Conservation (phyloP, 2,888 invertebrate species). For the Girardia tigrina region DNA sequence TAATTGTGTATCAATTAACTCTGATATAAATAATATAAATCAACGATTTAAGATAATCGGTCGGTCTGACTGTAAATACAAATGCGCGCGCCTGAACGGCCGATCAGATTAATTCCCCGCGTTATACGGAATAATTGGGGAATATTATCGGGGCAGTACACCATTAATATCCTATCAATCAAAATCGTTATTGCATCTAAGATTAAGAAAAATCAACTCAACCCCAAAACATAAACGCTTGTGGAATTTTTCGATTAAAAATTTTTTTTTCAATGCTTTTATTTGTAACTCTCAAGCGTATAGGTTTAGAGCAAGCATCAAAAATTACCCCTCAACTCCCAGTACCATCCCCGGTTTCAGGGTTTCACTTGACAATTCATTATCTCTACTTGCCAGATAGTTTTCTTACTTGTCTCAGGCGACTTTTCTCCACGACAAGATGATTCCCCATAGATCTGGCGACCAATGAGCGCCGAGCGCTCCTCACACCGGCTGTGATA, state of each 20-base stretch:
- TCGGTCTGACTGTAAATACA: not conserved
- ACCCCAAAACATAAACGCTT: constrained; percentile 14
- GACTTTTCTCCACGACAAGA: constrained; percentile 20
- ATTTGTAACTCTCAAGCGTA: not conserved
- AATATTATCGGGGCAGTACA: constrained; percentile 13
- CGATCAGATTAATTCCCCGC: constrained; percentile 18
- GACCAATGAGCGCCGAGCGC: constrained; percentile 7
- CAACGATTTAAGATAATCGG: not conserved
- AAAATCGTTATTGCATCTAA: constrained; percentile 7
- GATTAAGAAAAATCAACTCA: not conserved
- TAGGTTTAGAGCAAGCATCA: constrained; percentile 16
- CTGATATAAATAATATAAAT: not conserved
- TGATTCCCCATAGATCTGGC: constrained; percentile 1
- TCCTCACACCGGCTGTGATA: constrained; percentile 10
- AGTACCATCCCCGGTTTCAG: constrained; percentile 1
- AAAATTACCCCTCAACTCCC: constrained; percentile 20
- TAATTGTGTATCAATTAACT: not conserved
- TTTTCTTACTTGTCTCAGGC: constrained; percentile 23
- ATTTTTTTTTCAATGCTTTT: constrained; percentile 1
- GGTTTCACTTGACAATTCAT: constrained; percentile 23
- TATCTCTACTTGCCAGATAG: constrained; percentile 12
- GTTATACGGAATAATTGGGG: not conserved
- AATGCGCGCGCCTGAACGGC: not conserved
- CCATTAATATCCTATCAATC: constrained; percentile 14
- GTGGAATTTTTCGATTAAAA: not conserved